Base-by-base conservation (phyloP, 2,797 vertebrate genomes). In the Oreonectes daqikongensis region DNA sequence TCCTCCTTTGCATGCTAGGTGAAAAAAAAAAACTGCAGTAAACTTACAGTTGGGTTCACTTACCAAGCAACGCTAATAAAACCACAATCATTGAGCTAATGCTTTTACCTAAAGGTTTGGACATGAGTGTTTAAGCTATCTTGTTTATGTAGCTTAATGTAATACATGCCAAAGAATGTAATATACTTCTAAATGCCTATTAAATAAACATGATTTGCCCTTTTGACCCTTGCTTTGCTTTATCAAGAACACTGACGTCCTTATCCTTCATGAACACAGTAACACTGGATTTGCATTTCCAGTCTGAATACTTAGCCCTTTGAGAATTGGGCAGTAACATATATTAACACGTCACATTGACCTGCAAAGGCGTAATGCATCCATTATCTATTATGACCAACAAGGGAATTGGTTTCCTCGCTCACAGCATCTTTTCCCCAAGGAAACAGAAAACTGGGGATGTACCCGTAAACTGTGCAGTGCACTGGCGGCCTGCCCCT, bases 381-480 rank as follows among this genome's bases (percentile, higher is more conserved):
- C 63, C 59, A 63, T 74, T 69, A 74, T 60, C 48, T 50, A 69
- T 79, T 78, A 83, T 70, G 80, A 79, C 76, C 77, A 83, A 76
- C 53, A 67, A 81, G 77, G 35, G 30, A 70, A 67, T 24, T 32
- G 18, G 68, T 79, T 82, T 63, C 74, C 74, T 69, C 26, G 69
- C 57, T 79, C 53, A 53, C 74, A 75, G 77, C 65, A n/a, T 80
- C 77, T 69, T 50, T 67, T 68, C 81, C 68, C 52, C 59, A 28
- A 53, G 52, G 67, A 75, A 69, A 69, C 20, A 64, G 68, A 61
- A 75, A 75, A 81, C 60, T 24, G 22, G 53, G 74, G 66, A 30
- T 75, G 77, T 76, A 60, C 78, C 50, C 71, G 71, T 72, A 77
- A 83, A 79, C 69, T 48, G 79, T 57, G 72, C 81, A 75, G 72